Base-by-base conservation (phyloP, 1,140 invertebrate genomes). In the Pogonognathellus flavescens region DNA sequence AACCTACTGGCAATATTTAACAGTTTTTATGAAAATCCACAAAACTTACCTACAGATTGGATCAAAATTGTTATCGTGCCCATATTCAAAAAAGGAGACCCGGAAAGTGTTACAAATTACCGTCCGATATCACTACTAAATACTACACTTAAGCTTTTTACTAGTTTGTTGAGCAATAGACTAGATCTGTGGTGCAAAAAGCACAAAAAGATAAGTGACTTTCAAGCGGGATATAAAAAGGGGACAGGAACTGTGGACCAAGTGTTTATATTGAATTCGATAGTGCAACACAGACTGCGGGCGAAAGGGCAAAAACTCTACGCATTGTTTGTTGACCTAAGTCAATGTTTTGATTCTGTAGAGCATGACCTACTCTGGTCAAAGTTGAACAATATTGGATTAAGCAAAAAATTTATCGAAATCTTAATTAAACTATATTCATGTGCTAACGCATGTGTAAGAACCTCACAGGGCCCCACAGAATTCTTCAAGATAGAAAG, bases 251-350 rank as follows among this genome's bases (percentile, higher is more conserved):
- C 18, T n/a, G 14, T 10, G 5, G 62, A 70, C 14, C 62, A 70
- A 1, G 1, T 70, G 0, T 70, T 25, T 41, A 70, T 41, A 18
- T 11, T 66, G 1, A 20, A 66, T 22, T 22, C 62, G 3, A 16
- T 66, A 66, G 18, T 66, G 11, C 66, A 82, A 55, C 11, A 52
- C 50, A 60, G n/a, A 9, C 3, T 49, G 0, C 1, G 18, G 16
- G 1, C 13, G 8, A 80, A 49, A 80, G 83, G 52, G 10, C 52
- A 59, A 62, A 86, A 87, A 31, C 6, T 87, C 3, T 87, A 41
- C 60, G 60, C 70, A 5, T 55, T 86, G 1, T 87, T 86, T 84
- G 66, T 88, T 0, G 87, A 88, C 31, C 41, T 84, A 0, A 81
- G 25, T 11, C 81, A 83, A 25, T 80, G 82, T 0, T 88, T 88